phyloP scores from a whole-genome alignment of 2,888 invertebrate genomes.

The Falcaria lacertinaria region DNA sequence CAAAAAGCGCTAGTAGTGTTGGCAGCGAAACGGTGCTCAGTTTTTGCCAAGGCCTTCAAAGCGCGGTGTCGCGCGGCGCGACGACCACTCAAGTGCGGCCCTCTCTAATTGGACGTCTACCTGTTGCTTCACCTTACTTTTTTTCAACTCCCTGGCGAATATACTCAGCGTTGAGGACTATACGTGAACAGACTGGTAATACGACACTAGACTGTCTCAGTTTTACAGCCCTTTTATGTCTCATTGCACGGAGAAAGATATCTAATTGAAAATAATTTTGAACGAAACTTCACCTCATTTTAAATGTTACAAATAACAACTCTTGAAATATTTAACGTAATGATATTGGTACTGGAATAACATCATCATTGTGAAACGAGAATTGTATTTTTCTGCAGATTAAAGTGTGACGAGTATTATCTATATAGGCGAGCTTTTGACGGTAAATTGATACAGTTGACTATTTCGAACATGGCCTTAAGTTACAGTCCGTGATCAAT shows the following conservation, averaged over 20 bases:
- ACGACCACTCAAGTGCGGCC: constrained; percentile 61
- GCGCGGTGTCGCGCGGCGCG: constrained; percentile 66
- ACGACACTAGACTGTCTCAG: constrained; percentile 37
- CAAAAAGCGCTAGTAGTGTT: constrained; percentile 63
- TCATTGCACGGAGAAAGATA: constrained; percentile 9
- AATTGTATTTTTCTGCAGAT: not conserved
- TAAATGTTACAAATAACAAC: too few relatives aligned
- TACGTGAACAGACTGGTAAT: constrained; percentile 61
- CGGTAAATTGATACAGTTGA: constrained; percentile 10
- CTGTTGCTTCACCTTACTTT: constrained; percentile 70
- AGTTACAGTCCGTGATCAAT: constrained; percentile 41
- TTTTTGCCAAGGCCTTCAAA: constrained; percentile 70
- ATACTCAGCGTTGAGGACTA: constrained; percentile 53
- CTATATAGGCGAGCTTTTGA: too few relatives aligned
- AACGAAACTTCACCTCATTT: not conserved
- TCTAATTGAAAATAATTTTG: constrained; percentile 13
- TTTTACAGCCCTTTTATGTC: constrained; percentile 14
- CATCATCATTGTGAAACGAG: not conserved
- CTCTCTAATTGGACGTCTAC: constrained; percentile 76
- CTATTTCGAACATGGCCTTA: constrained; percentile 24
- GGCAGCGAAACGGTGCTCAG: constrained; percentile 62
- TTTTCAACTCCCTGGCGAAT: constrained; percentile 52
- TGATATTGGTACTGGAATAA: not conserved
- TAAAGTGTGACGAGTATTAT: too few relatives aligned
- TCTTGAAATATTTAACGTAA: not conserved